Evolutionary conservation across 2,113 vertebrate genomes (phyloP).

Genomic region (Nestor notabilis): DNA sequence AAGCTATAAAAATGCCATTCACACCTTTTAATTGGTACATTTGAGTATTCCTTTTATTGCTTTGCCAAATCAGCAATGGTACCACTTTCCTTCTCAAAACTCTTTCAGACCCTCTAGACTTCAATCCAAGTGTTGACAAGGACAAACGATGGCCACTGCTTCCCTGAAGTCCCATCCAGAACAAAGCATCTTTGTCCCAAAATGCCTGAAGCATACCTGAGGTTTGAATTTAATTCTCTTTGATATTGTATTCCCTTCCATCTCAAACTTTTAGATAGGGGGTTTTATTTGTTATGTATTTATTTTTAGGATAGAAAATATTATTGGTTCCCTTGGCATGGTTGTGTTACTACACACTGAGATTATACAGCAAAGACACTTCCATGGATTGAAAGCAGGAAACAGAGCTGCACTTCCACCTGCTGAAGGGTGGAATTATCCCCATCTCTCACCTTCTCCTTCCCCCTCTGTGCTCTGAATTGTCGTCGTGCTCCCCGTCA

Average conservation of each 20-base stretch:
- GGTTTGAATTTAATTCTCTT: background rate
- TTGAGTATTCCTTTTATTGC: background rate
- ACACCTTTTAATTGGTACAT: background rate
- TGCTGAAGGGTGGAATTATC: background rate
- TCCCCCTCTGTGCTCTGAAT: background rate
- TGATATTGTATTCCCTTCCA: background rate
- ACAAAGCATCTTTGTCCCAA: background rate
- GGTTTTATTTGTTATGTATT: constrained; percentile 16
- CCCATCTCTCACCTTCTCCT: fast-evolving
- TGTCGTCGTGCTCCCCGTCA: background rate
- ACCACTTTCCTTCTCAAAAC: background rate
- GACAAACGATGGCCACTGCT: background rate
- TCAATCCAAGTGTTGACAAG: background rate
- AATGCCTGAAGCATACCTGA: background rate
- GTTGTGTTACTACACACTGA: background rate
- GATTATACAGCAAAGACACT: background rate
- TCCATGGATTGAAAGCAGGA: background rate
- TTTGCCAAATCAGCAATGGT: background rate
- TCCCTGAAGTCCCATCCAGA: background rate
- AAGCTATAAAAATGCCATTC: constrained; percentile 18
- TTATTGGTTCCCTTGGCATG: background rate
- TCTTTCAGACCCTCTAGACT: background rate
- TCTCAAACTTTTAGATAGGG: background rate
- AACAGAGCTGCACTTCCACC: background rate
- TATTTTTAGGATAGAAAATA: background rate